Percentiles rank a stretch among this genome's conserved stretches.
Conservation (phyloP, 2,888 invertebrate species). For the Sympetrum striolatum region DNA sequence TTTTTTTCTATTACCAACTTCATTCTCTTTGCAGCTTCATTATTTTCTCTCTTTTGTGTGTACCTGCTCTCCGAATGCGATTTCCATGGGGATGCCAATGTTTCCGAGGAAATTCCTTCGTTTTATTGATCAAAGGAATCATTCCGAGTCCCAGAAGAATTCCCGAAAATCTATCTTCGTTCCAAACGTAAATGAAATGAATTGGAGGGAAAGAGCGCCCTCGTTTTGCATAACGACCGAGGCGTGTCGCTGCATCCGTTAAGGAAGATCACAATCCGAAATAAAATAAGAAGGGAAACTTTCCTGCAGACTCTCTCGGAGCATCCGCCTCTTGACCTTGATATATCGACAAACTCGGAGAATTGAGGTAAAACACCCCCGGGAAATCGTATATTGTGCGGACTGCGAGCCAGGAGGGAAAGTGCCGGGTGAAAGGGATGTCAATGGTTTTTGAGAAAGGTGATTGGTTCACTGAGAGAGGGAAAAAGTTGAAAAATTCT, state of each 20-base stretch:
- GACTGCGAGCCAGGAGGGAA: not conserved
- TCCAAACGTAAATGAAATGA: not conserved
- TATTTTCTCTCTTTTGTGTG: no score
- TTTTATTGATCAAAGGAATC: not conserved
- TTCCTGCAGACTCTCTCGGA: not conserved
- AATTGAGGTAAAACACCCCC: not conserved
- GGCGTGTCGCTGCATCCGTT: not conserved
- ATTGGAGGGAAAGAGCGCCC: not conserved
- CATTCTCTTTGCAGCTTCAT: no score
- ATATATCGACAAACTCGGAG: slow-evolving; percentile 15
- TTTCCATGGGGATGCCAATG: no score
- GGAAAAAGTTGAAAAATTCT: not conserved
- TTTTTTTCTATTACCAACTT: no score
- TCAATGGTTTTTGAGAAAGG: not conserved
- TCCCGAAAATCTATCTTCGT: not conserved
- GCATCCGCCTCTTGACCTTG: slow-evolving; percentile 24
- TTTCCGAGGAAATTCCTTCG: not conserved
- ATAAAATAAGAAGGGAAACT: not conserved
- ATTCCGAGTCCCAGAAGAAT: not conserved
- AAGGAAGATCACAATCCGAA: not conserved
- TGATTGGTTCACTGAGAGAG: not conserved
- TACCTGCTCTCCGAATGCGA: no score
- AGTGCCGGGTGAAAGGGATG: not conserved
- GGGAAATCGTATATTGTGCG: slow-evolving; percentile 25
- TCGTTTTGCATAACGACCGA: not conserved